A percentile compares a stretch with the other conserved stretches of the same genome.
These are phyloP conservation scores for Psylliodes chrysocephalus DNA, from an alignment of 2,888 invertebrate genomes.

Conservation along the genomic window DNA sequence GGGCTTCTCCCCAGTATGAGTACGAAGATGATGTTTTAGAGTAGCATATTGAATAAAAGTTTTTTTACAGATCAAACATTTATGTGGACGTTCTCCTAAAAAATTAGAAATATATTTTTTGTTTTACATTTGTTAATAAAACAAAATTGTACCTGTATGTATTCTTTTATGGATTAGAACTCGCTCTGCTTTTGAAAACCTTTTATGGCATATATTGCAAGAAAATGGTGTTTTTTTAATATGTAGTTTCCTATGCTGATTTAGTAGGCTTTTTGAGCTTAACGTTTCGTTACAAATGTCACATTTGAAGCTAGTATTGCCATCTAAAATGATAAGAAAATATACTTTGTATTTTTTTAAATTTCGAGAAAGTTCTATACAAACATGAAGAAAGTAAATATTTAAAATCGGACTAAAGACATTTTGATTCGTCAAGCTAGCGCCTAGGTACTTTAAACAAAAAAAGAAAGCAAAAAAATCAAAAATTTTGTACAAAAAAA, in stretches of 20 bases:
- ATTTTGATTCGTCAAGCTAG: too few relatives aligned
- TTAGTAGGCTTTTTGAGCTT: slow-evolving; percentile 50
- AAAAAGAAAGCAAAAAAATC: too few relatives aligned
- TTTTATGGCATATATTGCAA: slow-evolving; percentile 53
- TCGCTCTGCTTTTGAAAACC: slow-evolving; percentile 52
- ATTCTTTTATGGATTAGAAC: slow-evolving; percentile 53
- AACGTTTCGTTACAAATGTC: slow-evolving; percentile 53
- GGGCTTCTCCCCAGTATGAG: slow-evolving; percentile 54
- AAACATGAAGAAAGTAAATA: too few relatives aligned
- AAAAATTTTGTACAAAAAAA: too few relatives aligned
- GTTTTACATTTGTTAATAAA: too few relatives aligned
- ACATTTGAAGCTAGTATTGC: slow-evolving; percentile 44
- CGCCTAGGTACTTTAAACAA: too few relatives aligned
- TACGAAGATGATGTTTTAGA: slow-evolving; percentile 52
- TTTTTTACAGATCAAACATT: slow-evolving; percentile 48
- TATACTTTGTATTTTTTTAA: too few relatives aligned
- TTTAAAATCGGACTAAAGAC: too few relatives aligned
- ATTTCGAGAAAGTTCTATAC: too few relatives aligned
- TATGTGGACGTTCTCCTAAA: slow-evolving; percentile 50
- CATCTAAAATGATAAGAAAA: too few relatives aligned
- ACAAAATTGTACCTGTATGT: slow-evolving; percentile 55
- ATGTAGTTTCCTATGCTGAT: slow-evolving; percentile 50
- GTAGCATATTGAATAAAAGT: slow-evolving; percentile 51
- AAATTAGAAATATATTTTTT: slow-evolving; percentile 18
- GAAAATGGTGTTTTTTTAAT: slow-evolving; percentile 51